These are phyloP conservation scores for Cheumatopsyche charites DNA, from an alignment of 1,140 invertebrate species.

Conservation along the genomic window DNA sequence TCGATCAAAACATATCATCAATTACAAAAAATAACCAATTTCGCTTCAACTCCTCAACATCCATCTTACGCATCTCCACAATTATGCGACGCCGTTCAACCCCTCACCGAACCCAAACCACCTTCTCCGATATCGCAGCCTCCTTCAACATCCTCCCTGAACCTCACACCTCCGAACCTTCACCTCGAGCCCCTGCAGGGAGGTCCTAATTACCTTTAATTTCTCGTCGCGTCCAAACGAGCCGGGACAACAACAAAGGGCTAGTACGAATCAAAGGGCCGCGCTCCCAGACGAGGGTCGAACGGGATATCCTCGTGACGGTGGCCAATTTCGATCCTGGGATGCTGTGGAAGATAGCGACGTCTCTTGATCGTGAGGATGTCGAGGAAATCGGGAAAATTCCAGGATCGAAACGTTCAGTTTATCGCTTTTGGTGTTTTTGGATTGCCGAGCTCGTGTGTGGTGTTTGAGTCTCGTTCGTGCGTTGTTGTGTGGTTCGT, in stretches of 20 bases:
- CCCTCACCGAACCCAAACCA: slow-evolving; percentile 1
- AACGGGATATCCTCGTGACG: background rate
- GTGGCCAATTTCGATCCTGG: background rate
- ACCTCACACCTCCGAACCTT: background rate
- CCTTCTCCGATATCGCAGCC: background rate
- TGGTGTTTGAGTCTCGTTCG: too few species aligned
- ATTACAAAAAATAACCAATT: too few species aligned
- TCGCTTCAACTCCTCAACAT: too few species aligned
- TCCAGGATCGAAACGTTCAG: too few species aligned
- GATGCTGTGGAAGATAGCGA: background rate
- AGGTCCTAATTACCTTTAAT: slow-evolving; percentile 28
- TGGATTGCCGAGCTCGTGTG: too few species aligned
- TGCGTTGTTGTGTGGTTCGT: too few species aligned
- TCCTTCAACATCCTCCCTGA: background rate
- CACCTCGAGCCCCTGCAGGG: background rate
- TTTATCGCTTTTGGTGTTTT: too few species aligned
- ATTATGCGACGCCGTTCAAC: background rate
- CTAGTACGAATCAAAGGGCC: background rate
- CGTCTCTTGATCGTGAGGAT: too few species aligned
- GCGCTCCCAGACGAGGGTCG: background rate
- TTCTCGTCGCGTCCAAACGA: background rate
- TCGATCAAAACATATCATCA: too few species aligned
- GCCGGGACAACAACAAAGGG: background rate
- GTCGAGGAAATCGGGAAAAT: too few species aligned
- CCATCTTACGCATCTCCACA: too few species aligned